A percentile compares a stretch with the other conserved stretches of the same genome.
phyloP scores from a whole-genome alignment of 2,888 invertebrate genomes.

The Eurois occulta region DNA sequence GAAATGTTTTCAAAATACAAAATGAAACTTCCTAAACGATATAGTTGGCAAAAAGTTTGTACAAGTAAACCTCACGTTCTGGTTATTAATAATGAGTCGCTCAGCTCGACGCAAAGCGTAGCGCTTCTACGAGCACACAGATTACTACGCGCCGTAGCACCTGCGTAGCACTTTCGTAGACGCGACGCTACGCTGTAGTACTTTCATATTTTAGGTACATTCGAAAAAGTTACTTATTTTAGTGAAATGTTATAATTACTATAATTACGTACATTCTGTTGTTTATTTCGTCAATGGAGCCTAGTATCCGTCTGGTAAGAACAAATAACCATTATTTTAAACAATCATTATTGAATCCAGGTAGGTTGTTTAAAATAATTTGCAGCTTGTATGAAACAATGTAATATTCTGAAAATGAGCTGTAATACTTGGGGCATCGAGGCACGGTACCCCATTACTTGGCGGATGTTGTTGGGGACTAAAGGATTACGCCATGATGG shows the following conservation, averaged over 20 bases:
- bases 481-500: slow-evolving; percentile 44
- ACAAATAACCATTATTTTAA: not conserved
- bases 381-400: not conserved
- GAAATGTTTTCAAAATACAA: not conserved
- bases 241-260: not conserved
- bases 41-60: slow-evolving; percentile 5
- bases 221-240: slow-evolving; percentile 2
- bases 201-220: slow-evolving; percentile 6
- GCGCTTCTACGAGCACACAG: slow-evolving; percentile 37
- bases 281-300: not conserved
- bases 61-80: slow-evolving; percentile 16
- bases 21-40: slow-evolving; percentile 7
- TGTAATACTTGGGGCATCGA: not conserved
- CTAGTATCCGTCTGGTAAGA: not conserved
- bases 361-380: not conserved
- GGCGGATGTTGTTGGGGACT: slow-evolving; percentile 30
- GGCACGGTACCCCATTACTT: slow-evolving; percentile 16
- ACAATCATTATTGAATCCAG: not conserved
- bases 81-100: slow-evolving; percentile 48
- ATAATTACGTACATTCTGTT: not conserved
- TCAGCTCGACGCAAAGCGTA: slow-evolving; percentile 37
- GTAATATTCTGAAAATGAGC: slow-evolving; percentile 20
- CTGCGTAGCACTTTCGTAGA: slow-evolving; percentile 49
- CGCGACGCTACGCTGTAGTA: slow-evolving; percentile 20
- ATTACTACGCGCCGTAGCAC: slow-evolving; percentile 61